Base-by-base conservation (phyloP, 2,797 vertebrate species). In the Trematomus bernacchii region DNA sequence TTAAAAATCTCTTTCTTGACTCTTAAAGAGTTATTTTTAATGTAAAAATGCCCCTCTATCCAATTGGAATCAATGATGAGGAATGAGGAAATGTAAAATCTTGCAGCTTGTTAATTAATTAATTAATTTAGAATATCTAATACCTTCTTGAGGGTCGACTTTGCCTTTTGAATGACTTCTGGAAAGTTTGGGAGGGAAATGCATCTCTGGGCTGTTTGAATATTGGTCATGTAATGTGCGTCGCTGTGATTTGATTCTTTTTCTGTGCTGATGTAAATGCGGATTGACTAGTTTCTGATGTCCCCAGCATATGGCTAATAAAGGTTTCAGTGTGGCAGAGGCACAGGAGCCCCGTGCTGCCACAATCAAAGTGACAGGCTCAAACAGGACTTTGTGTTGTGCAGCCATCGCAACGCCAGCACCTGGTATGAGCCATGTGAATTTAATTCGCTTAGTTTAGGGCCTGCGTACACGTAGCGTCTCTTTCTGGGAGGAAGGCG, bases 351-450 rank as follows among this genome's bases (percentile, higher is more conserved):
- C 18, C 72, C 3, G 58, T 81, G 70, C 87, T 81, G 79, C 77
- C 77, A 44, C 33, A 52, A 87, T 89, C 84, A 92, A 88, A 90
- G 80, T 77, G 82, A 87, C 76, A 27, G 80, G 71, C 84, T 89
- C 88, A 89, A 88, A 90, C 84, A 77, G 84, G 78, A 70, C 79
- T 86, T 86, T 88, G 84, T 89, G 86, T 89, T 86, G 77, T 63
- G 27, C 76, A 79, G 86, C 88, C 87, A 84, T 54, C 57, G 67
- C 46, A 47, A 44, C 55, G 59, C 68, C 70, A 76, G 79, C 76
- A 75, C 83, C 85, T 85, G 78, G 68, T 76, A 79, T 8, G 63
- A 80, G 74, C 59, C 55, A 19, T 53, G 76, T 62, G 60, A 84
- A 85, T 86, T 63, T 68, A 68, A 86, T 84, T 86, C 87, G 71